These are phyloP conservation scores for Oscheius onirici DNA, from an alignment of 2,888 invertebrate species.

Conservation along the genomic window DNA sequence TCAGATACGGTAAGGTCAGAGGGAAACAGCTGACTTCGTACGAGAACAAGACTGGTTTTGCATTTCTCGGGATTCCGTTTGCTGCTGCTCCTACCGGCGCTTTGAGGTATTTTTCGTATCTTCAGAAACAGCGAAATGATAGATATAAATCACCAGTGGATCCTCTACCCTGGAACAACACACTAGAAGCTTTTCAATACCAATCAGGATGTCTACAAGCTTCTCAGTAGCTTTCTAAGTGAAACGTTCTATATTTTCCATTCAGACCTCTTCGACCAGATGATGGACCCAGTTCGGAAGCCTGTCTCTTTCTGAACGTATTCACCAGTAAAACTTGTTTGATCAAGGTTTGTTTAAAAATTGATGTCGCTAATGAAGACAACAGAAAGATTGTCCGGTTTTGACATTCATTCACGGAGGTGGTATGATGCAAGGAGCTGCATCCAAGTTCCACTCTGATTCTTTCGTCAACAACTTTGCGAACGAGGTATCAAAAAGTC, in stretches of 20 bases:
- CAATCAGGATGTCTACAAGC: background rate
- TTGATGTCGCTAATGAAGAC: background rate
- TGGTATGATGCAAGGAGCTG: slow-evolving; percentile 30
- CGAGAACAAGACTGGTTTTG: slow-evolving; percentile 32
- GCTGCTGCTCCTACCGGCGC: slow-evolving; percentile 31
- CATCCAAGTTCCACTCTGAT: slow-evolving; percentile 37
- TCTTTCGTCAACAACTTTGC: slow-evolving; percentile 47
- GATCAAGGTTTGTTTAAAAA: slow-evolving; percentile 22
- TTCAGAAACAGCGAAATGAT: too few relatives aligned
- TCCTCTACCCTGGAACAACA: background rate
- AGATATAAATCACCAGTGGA: background rate
- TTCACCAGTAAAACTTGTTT: slow-evolving; percentile 42
- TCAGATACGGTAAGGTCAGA: background rate
- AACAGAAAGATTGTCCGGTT: slow-evolving; percentile 43
- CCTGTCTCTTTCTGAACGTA: slow-evolving; percentile 45
- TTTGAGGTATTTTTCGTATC: slow-evolving; percentile 16
- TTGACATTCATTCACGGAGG: slow-evolving; percentile 45
- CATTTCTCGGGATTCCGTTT: slow-evolving; percentile 39
- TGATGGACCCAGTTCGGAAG: slow-evolving; percentile 42
- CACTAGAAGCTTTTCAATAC: background rate
- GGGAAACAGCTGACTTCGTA: slow-evolving; percentile 18
- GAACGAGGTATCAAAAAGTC: background rate
- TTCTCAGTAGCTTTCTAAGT: background rate
- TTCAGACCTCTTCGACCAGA: background rate
- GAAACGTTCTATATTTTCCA: background rate